phyloP scores from a whole-genome alignment of 1,140 invertebrate genomes.

The Drosophila santomea region DNA sequence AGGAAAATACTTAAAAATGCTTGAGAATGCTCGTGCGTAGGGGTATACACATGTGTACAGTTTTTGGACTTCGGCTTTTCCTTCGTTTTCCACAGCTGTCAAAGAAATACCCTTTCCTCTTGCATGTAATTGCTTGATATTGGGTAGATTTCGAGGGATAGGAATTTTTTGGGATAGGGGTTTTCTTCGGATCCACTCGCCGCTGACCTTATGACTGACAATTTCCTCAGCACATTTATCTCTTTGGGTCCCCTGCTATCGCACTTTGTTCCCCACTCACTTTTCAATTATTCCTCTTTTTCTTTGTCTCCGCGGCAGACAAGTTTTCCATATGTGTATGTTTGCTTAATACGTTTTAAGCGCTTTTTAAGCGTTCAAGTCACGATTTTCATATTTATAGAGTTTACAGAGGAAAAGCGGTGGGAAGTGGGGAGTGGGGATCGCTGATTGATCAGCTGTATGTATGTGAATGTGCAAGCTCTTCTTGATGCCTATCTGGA shows the following conservation, averaged over 20 bases:
- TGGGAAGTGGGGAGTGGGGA: conserved; percentile 11
- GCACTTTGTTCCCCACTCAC: conserved; percentile 32
- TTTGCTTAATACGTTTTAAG: conserved; percentile 82
- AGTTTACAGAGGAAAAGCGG: conserved; percentile 5
- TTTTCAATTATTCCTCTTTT: conserved; percentile 71
- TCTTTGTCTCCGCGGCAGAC: conserved; percentile 56
- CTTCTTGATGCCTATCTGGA: conserved; percentile 57
- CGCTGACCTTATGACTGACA: conserved; percentile 79
- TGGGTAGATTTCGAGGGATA: conserved; percentile 47
- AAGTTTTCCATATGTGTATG: conserved; percentile 75
- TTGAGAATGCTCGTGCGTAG: conserved; percentile 67
- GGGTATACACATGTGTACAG: conserved; percentile 27
- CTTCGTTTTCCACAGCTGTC: conserved; percentile 68
- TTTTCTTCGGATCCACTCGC: conserved; percentile 39
- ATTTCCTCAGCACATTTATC: conserved; percentile 75
- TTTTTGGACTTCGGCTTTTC: conserved; percentile 10
- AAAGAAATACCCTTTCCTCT: conserved; percentile 47
- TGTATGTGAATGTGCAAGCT: conserved; percentile 46
- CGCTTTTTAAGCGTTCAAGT: conserved; percentile 83
- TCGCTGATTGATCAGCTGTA: conserved; percentile 73
- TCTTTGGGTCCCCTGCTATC: conserved; percentile 6
- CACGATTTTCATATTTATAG: conserved; percentile 82
- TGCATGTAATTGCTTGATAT: conserved; percentile 62
- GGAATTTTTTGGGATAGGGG: conserved; percentile 27
- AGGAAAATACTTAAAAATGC: conserved; percentile 11